Percentiles rank a stretch among this genome's conserved stretches.
Evolutionary conservation across 2,797 vertebrate species (phyloP).

Genomic region (Pterois miles): DNA sequence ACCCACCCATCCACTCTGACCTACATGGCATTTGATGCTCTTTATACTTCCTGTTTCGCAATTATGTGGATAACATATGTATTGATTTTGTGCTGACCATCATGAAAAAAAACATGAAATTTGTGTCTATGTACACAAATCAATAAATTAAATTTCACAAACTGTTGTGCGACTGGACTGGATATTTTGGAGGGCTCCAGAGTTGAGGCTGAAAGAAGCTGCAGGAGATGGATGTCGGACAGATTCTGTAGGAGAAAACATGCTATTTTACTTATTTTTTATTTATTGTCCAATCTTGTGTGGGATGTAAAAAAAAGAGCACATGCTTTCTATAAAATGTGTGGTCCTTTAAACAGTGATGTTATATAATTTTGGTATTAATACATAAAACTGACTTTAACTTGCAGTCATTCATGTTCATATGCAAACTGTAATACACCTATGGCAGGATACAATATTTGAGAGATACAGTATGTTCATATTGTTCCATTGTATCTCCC

Average conservation of each 20-base stretch:
- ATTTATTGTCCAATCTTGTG: not conserved
- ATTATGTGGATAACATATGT: too few relatives aligned
- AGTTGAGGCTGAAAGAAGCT: not conserved
- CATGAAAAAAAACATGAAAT: too few relatives aligned
- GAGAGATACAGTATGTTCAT: not conserved
- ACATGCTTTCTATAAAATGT: not conserved
- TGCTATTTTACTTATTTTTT: not conserved
- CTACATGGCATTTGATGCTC: too few relatives aligned
- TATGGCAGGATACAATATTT: too few relatives aligned
- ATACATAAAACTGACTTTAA: not conserved
- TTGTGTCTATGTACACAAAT: too few relatives aligned
- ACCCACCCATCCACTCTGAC: too few relatives aligned
- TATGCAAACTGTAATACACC: too few relatives aligned
- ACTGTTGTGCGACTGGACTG: too few relatives aligned
- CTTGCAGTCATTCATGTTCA: not conserved
- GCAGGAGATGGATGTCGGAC: not conserved
- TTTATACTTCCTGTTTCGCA: too few relatives aligned
- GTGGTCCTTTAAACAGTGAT: not conserved
- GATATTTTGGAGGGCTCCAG: not conserved
- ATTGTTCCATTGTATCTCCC: not conserved
- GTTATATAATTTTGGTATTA: not conserved
- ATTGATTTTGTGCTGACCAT: too few relatives aligned
- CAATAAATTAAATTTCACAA: too few relatives aligned
- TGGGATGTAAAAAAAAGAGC: not conserved
- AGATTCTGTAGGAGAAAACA: not conserved